Conservation (phyloP, 2,888 invertebrate genomes). For the Oscheius myriophilus region DNA sequence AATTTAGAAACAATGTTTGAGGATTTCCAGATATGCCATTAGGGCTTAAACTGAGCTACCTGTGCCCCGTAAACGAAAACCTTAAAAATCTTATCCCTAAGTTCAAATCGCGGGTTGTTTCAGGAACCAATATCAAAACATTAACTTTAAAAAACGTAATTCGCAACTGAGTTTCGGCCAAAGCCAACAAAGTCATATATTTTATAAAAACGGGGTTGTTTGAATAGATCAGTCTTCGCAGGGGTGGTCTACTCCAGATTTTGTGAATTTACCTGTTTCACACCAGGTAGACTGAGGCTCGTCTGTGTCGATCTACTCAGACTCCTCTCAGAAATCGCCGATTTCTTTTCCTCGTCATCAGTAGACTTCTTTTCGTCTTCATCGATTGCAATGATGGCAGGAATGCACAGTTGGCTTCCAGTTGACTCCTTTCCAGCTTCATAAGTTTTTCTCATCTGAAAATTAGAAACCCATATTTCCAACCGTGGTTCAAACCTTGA, state of each 20-base stretch:
- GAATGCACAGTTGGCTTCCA: constrained; percentile 23
- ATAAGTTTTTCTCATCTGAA: constrained; percentile 59
- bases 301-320: constrained; percentile 55
- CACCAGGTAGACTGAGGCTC: constrained; percentile 52
- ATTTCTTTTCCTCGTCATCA: constrained; percentile 46
- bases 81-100: too few species aligned
- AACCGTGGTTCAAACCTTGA: constrained; percentile 30
- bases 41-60: too few species aligned
- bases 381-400: constrained; percentile 19
- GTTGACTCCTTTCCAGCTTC: constrained; percentile 46
- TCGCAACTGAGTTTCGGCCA: too few species aligned
- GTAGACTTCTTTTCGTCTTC: not conserved
- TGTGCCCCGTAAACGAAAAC: too few species aligned
- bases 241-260: too few species aligned
- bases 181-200: too few species aligned
- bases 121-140: too few species aligned
- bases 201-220: too few species aligned
- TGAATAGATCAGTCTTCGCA: too few species aligned
- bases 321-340: constrained; percentile 33
- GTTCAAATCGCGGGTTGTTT: too few species aligned
- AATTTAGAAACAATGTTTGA: not conserved
- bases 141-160: too few species aligned
- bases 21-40: not conserved
- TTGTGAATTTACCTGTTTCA: constrained; percentile 48
- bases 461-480: not conserved